phyloP scores from a whole-genome alignment of 2,113 vertebrate species.

The Polyodon spathula region DNA sequence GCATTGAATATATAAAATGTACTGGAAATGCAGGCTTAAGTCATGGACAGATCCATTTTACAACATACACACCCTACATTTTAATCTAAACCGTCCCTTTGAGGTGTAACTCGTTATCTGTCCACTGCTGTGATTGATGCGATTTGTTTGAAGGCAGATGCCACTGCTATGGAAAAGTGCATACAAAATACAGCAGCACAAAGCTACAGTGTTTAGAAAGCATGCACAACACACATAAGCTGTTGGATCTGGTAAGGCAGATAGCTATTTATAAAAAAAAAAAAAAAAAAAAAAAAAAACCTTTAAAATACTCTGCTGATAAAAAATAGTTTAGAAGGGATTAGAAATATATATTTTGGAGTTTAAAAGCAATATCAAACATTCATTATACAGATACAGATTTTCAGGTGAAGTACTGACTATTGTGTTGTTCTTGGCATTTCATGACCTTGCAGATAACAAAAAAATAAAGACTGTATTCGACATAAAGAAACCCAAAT shows the following conservation, averaged over 20 bases:
- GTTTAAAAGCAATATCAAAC: no score
- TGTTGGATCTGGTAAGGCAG: constrained; percentile 10
- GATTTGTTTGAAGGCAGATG: constrained; percentile 71
- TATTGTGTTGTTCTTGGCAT: constrained; percentile 1
- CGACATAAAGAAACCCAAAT: constrained; percentile 36
- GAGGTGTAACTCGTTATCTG: constrained; percentile 44
- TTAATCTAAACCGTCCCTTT: constrained; percentile 33
- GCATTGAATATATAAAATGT: no score
- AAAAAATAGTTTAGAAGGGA: constrained; percentile 11
- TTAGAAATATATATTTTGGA: neutral
- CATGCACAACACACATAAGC: constrained; percentile 42
- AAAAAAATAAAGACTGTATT: constrained; percentile 24
- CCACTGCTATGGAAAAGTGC: constrained; percentile 83
- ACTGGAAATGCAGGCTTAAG: no score
- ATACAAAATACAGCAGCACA: constrained; percentile 88
- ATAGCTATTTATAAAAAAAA: neutral
- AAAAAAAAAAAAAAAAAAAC: constrained; percentile 8
- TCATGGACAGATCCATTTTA: no score
- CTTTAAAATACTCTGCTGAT: neutral
- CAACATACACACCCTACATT: no score
- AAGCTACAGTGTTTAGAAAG: constrained; percentile 81
- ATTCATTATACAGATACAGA: no score
- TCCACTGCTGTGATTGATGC: constrained; percentile 57
- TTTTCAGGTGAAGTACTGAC: neutral
- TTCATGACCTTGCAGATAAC: neutral